Evolutionary conservation across 2,113 vertebrate genomes (phyloP).

Genomic region (Elgaria multicarinata): DNA sequence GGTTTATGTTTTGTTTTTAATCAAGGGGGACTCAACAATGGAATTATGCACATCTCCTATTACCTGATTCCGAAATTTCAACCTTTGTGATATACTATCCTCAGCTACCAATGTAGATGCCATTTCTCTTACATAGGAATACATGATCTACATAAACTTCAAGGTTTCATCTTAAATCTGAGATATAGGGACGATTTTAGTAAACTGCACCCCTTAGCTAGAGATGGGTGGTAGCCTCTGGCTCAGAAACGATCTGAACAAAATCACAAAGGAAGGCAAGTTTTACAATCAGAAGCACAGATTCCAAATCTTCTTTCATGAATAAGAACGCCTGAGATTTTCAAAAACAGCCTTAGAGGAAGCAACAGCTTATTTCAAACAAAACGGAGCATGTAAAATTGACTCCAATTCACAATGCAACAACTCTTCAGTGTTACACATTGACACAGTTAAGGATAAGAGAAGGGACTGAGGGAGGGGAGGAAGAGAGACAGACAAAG

Average conservation of each 20-base stretch:
- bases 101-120: neutral
- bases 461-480: neutral
- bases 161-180: neutral
- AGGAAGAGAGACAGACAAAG: neutral
- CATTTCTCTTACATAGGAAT: neutral
- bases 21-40: neutral
- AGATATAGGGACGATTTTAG: neutral
- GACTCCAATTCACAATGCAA: constrained; percentile 34
- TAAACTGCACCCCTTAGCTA: rapidly evolving
- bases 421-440: constrained; percentile 45
- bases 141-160: neutral
- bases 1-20: neutral
- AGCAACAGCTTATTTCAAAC: constrained; percentile 6
- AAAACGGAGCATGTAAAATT: constrained; percentile 10
- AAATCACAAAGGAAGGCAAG: neutral
- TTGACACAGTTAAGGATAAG: constrained; percentile 46
- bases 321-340: constrained; percentile 35
- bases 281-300: neutral
- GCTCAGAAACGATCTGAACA: constrained; percentile 5
- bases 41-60: neutral
- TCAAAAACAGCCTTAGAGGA: constrained; percentile 20
- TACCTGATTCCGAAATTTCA: neutral
- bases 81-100: neutral
- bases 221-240: neutral
- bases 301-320: neutral